These are phyloP conservation scores for Myotis daubentonii DNA, from an alignment of 2,797 vertebrate genomes.

Conservation along the genomic window DNA sequence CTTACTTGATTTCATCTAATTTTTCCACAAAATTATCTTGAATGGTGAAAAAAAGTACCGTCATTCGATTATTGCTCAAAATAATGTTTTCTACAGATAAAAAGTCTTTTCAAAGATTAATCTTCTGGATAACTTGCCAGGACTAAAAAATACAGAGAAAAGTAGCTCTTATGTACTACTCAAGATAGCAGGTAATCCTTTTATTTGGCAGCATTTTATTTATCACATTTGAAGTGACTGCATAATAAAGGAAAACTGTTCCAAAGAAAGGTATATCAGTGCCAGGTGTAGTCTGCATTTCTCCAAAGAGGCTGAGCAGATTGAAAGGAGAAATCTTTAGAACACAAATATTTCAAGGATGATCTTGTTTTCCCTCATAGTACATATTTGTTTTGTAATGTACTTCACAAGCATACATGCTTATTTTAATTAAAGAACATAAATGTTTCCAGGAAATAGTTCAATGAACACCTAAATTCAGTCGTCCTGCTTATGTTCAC, in stretches of 20 bases:
- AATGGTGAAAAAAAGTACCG: background rate
- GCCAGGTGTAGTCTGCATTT: background rate
- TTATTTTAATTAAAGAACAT: conserved; percentile 37
- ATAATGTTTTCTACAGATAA: conserved; percentile 50
- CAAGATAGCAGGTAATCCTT: background rate
- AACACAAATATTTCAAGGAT: conserved; percentile 9
- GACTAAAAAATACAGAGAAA: conserved; percentile 25
- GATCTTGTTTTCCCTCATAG: background rate
- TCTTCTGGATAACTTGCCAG: conserved; percentile 47
- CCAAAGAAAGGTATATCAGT: conserved; percentile 21
- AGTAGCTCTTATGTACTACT: conserved; percentile 4
- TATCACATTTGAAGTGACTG: conserved; percentile 15
- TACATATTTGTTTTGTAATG: background rate
- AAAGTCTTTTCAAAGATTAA: conserved; percentile 26
- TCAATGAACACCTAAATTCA: background rate
- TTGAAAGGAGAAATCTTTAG: background rate
- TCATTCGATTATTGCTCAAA: conserved; percentile 23
- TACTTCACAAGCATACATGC: background rate
- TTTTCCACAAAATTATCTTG: background rate
- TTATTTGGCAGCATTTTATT: background rate
- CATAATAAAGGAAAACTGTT: background rate
- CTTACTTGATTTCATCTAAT: background rate
- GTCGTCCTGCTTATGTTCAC: background rate
- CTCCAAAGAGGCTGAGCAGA: background rate
- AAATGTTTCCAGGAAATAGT: conserved; percentile 15